Conservation (phyloP, 2,113 vertebrate genomes). For the Patagioenas fasciata region DNA sequence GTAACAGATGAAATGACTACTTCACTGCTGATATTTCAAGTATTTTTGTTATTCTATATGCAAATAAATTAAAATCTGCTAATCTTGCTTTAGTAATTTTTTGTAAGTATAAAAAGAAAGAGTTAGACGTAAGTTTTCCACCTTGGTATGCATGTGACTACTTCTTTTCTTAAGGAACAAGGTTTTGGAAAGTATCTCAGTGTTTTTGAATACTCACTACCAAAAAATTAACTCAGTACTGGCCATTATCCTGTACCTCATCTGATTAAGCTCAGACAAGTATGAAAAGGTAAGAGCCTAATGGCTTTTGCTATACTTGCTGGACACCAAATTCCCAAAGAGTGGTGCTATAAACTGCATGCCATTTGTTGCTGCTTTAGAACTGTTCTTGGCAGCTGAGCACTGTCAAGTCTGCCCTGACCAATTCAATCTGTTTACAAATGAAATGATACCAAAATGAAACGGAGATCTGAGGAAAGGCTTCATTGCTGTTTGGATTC, state of each 20-base stretch:
- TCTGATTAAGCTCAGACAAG: neutral
- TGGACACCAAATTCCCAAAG: neutral
- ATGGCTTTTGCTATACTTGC: neutral
- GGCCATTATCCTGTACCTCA: neutral
- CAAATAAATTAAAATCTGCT: neutral
- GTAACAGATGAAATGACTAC: neutral
- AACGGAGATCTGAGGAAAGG: neutral
- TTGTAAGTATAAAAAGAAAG: neutral
- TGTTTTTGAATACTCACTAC: neutral
- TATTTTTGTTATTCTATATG: neutral
- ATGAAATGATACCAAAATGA: neutral
- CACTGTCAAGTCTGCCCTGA: neutral
- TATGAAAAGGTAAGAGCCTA: neutral
- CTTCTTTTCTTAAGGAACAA: neutral
- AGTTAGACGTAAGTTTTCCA: neutral
- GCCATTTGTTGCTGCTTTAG: neutral
- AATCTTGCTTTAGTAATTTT: neutral
- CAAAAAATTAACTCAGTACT: neutral
- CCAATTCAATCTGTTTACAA: neutral
- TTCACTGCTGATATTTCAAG: neutral
- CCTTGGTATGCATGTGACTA: neutral
- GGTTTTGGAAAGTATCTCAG: neutral
- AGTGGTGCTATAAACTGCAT: neutral
- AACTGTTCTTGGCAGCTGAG: neutral
- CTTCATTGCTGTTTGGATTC: neutral